Conservation (phyloP, 2,888 invertebrate species). For the Andrena dorsata region DNA sequence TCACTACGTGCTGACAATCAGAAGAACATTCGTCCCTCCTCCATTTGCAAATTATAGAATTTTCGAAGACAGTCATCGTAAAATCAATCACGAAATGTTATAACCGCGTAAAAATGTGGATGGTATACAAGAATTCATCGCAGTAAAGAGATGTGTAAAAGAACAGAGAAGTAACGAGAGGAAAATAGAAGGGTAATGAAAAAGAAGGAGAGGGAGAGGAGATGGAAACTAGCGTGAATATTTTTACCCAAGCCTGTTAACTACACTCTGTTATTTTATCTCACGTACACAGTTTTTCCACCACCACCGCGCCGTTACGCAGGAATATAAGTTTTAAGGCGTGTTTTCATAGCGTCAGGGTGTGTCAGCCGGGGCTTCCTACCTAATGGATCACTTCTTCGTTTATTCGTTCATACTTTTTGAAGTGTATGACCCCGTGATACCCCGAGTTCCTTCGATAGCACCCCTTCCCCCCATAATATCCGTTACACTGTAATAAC, state of each 20-base stretch:
- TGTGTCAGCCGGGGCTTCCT: slow-evolving; percentile 82
- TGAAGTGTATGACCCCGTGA: slow-evolving; percentile 73
- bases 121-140: slow-evolving; percentile 4
- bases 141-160: slow-evolving; percentile 8
- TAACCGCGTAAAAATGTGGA: not conserved
- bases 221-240: slow-evolving; percentile 79
- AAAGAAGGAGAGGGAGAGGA: slow-evolving; percentile 32
- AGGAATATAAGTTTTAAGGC: slow-evolving; percentile 83
- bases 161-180: slow-evolving; percentile 18
- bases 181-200: slow-evolving; percentile 26
- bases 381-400: slow-evolving; percentile 83
- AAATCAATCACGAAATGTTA: not conserved
- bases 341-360: slow-evolving; percentile 84
- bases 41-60: not conserved
- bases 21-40: not conserved
- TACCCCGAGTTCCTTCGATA: slow-evolving; percentile 62
- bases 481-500: slow-evolving; percentile 21
- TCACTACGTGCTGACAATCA: not conserved
- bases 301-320: slow-evolving; percentile 70
- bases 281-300: slow-evolving; percentile 79
- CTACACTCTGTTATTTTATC: slow-evolving; percentile 83
- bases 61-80: not conserved
- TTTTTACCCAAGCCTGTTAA: slow-evolving; percentile 82
- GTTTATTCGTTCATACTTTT: slow-evolving; percentile 75
- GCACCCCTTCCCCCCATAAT: slow-evolving; percentile 12